Evolutionary conservation across 2,888 invertebrate species (phyloP), one percentile per base, ranked within the genome.

Genomic region (Napeogenes inachia): DNA sequence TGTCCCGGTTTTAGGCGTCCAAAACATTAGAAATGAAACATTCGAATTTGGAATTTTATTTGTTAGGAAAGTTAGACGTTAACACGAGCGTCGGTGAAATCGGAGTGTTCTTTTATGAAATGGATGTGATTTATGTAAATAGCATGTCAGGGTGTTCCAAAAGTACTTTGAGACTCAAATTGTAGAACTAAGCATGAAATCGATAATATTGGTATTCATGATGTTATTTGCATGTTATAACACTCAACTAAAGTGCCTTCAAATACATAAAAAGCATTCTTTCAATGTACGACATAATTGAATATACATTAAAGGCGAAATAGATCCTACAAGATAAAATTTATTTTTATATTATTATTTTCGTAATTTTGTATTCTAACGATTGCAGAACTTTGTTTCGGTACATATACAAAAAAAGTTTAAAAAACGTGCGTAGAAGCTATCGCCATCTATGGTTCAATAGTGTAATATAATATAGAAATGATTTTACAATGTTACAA

Each of bases 91-190:
- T 72, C 75, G 74, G 79, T 64, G 62, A 63, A 64, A 56, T 60
- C 45, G 53, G 58, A 62, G 64, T 61, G 57, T 53, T 64, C 75
- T 80, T 79, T 81, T 80, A 81, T 77, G 80, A 78, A 75, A 75
- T 76, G 75, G 71, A 73, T 72, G 75, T 79, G 80, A 82, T 83
- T 81, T 81, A 80, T 78, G 75, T 77, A 78, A 81, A 82, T 79
- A 77, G 78, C 56, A 60, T 54, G 56, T 61, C 64, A 58, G 57
- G 57, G 75, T 75, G 75, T 75, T 76, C 65, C 63, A 66, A 65
- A 62, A 62, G 63, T 62, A 64, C 65, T 58, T 68, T 56, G 59
- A 30, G 50, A 50, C 10, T 50, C 13, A 50, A 45, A 62, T 62
- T 57, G 50, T 61, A 64, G 64, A 63, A 66, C 63, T 65, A 63